A percentile compares a stretch with the other conserved stretches of the same genome.
Evolutionary conservation across 2,113 vertebrate species (phyloP).

Genomic region (Amphiprion percula): DNA sequence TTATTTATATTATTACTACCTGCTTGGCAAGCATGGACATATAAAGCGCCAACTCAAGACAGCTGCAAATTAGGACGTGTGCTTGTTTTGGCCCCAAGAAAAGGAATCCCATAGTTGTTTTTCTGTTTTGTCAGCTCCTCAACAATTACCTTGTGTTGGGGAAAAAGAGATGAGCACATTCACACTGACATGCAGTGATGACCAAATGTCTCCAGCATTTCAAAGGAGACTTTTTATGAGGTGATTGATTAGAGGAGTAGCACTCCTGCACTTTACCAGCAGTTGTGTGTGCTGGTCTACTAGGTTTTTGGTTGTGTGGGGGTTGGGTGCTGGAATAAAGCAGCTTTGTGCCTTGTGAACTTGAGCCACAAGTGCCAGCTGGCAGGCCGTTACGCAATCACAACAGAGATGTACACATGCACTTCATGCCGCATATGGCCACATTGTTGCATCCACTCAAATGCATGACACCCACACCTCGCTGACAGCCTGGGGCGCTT

Average conservation of each 20-base stretch:
- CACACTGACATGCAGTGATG: not conserved
- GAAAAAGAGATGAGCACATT: slow-evolving; percentile 3
- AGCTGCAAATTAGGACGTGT: not conserved
- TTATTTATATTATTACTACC: slow-evolving; percentile 43
- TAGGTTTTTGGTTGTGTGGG: slow-evolving; percentile 45
- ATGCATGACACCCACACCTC: slow-evolving; percentile 10
- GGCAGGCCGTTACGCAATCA: slow-evolving; percentile 73
- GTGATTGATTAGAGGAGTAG: slow-evolving; percentile 27
- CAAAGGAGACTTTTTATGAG: not conserved
- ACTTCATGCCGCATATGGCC: slow-evolving; percentile 16
- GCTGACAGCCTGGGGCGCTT: slow-evolving; percentile 17
- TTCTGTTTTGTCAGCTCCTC: slow-evolving; percentile 25
- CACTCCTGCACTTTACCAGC: slow-evolving; percentile 14
- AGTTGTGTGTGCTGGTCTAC: slow-evolving; percentile 27
- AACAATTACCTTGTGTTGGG: slow-evolving; percentile 19
- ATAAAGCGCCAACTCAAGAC: slow-evolving; percentile 18
- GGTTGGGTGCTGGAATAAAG: slow-evolving; percentile 70
- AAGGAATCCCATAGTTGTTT: not conserved
- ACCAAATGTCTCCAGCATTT: not conserved
- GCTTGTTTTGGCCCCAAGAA: slow-evolving; percentile 1
- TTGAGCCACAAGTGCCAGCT: slow-evolving; percentile 78
- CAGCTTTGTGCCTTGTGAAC: slow-evolving; percentile 80
- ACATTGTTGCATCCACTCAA: slow-evolving; percentile 26
- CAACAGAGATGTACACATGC: slow-evolving; percentile 54
- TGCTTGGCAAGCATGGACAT: slow-evolving; percentile 6